Evolutionary conservation across 2,113 vertebrate species (phyloP), one percentile per base, ranked within the genome.

Genomic region (Neotragus moschatus): DNA sequence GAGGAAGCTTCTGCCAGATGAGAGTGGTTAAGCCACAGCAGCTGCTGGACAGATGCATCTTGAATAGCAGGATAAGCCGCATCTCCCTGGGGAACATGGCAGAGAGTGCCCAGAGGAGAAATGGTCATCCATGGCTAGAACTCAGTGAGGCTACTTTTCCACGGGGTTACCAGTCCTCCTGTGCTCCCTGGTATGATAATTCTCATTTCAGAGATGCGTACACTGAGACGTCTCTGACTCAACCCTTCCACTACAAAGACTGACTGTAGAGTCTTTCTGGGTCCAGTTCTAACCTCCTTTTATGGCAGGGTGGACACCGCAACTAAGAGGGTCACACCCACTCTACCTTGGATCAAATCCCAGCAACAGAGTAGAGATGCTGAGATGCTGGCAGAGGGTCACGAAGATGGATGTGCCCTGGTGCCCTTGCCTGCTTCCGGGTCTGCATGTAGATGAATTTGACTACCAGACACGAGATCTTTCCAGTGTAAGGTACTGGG

Each of bases 1-100:
- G 80, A 56, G 88, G 90, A 94, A 91, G 87, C 63, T 45, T n/a
- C 58, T 55, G 75, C 66, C 7, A 33, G 94, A 96, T 77, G 60
- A 33, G 33, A 19, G 92, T 92, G 55, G 87, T 90, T 84, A 90
- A 70, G 75, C 93, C n/a, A 2, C 49, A 79, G 90, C 88, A 79
- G 63, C 47, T 39, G 3, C 45, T 61, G 80, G 85, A 51, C 91
- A 79, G 88, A 87, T 86, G 94, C 73, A 36, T 86, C 66, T 70
- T 28, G 81, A 93, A 75, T 11, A 36, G 25, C 45, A 19, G 15
- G 49, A 55, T 47, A 33, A n/a, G 30, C 84, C 51, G n/a, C 33
- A 15, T 25, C 49, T 39, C n/a, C 19, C 23, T 14, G 75, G 73
- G 86, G 60, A 33, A 51, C 6, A 1, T 16, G 84, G 25, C 82